Evolutionary conservation across 2,888 invertebrate species (phyloP), one percentile per base, ranked within the genome.

Genomic region (Sicus ferrugineus): DNA sequence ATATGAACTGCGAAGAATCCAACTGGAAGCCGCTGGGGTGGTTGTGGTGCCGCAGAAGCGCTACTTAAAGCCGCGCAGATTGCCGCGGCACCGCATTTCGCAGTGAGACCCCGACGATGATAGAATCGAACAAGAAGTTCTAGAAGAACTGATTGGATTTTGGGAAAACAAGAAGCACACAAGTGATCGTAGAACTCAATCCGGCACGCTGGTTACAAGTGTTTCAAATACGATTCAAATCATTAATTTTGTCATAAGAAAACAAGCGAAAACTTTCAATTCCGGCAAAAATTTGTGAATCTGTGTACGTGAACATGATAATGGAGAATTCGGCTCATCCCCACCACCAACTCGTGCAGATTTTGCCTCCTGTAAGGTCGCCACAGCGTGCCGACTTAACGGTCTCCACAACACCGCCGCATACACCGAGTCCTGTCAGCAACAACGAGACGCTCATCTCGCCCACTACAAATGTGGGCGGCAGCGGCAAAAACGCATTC

Each of bases 251-350:
- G n/a, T n/a, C n/a, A n/a, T 19, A 34, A 34, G 16, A 9, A 59
- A 59, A 59, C n/a, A 61, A 61, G 38, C 16, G 28, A 34, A 34
- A 34, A 56, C 56, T 5, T 9, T 19, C 34, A 34, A 16, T 21
- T 11, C 2, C 11, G n/a, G 58, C 9, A 26, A 30, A 31, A 52
- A 31, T 30, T 28, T 46, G 21, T 52, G 31, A 64, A 52, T 21
- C 30, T 16, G n/a, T 63, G 63, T 69, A 54, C 28, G 74, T 79
- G 81, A 83, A 82, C 77, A 90, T 91, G 89, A 90, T 90, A 86
- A 91, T 91, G 91, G 91, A 91, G 88, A 88, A 76, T 70, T 70
- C 62, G 19, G 23, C 31, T 42, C 68, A 52, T 52, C 34, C 54
- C 21, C 66, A 69, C 3, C 73, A 64, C 5, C 71, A 68, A 14